Evolutionary conservation across 2,113 vertebrate genomes (phyloP).

Genomic region (Rhynchopsitta pachyrhyncha): DNA sequence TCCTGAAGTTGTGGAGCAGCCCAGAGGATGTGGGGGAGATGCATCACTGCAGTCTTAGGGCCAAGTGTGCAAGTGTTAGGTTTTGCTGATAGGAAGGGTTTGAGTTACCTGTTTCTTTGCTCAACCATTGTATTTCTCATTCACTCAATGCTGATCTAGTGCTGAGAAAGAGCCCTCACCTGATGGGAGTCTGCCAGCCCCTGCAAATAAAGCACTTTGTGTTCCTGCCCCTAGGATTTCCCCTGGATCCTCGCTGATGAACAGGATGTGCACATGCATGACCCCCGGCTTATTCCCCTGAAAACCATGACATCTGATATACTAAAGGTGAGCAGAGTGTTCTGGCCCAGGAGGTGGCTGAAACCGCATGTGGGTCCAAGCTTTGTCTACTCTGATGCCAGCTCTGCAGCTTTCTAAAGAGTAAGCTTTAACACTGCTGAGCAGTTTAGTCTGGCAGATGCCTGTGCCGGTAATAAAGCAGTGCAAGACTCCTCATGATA

Average conservation of each 20-base stretch:
- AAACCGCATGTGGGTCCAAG: not conserved
- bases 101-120: not conserved
- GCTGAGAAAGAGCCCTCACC: not conserved
- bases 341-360: not conserved
- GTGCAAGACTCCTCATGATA: not conserved
- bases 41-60: not conserved
- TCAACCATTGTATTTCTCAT: not conserved
- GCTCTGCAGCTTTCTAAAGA: not conserved
- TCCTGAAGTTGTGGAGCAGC: not conserved
- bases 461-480: not conserved
- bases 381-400: not conserved
- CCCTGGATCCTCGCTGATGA: conserved; percentile 97
- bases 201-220: not conserved
- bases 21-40: not conserved
- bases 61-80: not conserved
- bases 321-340: conserved; percentile 82
- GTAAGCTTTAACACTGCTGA: not conserved
- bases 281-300: conserved; percentile 90
- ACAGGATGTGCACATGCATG: conserved; percentile 94
- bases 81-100: not conserved
- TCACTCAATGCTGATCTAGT: not conserved
- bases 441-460: not conserved
- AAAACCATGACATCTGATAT: conserved; percentile 98
- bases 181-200: not conserved
- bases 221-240: conserved; percentile 83